Conservation (phyloP, 2,113 vertebrate genomes). For the Malurus cyaneus region DNA sequence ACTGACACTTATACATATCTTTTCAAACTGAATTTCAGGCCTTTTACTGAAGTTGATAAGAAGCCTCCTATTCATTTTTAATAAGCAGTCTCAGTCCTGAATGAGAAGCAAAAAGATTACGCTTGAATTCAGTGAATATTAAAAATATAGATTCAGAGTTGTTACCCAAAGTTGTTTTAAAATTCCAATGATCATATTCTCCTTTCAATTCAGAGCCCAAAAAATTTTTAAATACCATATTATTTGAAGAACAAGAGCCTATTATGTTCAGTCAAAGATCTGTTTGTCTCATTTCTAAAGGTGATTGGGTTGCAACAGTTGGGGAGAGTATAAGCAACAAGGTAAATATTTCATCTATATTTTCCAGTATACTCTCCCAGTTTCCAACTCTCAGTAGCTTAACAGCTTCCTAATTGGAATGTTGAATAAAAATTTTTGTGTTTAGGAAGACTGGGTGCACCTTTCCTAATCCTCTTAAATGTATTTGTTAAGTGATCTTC, state of each 20-base stretch:
- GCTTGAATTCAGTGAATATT: conserved; percentile 12
- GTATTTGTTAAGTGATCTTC: not conserved
- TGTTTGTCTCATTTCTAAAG: not conserved
- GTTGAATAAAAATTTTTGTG: not conserved
- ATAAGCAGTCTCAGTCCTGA: not conserved
- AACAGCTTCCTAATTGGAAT: not conserved
- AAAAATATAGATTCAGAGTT: not conserved
- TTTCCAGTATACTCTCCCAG: not conserved
- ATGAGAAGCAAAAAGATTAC: not conserved
- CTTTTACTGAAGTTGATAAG: not conserved
- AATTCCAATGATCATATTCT: not conserved
- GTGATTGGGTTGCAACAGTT: not conserved
- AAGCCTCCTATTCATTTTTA: not conserved
- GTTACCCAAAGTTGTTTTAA: not conserved
- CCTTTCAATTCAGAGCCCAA: not conserved
- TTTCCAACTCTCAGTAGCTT: not conserved
- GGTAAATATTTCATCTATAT: not conserved
- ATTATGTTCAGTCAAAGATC: not conserved
- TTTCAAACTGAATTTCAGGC: conserved; percentile 1
- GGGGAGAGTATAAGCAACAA: not conserved
- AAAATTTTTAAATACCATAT: not conserved
- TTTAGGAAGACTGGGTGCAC: not conserved
- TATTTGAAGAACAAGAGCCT: not conserved
- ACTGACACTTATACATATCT: not conserved
- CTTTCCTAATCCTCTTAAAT: not conserved